Evolutionary conservation across 2,113 vertebrate genomes (phyloP).

Genomic region (Clarias batrachus): DNA sequence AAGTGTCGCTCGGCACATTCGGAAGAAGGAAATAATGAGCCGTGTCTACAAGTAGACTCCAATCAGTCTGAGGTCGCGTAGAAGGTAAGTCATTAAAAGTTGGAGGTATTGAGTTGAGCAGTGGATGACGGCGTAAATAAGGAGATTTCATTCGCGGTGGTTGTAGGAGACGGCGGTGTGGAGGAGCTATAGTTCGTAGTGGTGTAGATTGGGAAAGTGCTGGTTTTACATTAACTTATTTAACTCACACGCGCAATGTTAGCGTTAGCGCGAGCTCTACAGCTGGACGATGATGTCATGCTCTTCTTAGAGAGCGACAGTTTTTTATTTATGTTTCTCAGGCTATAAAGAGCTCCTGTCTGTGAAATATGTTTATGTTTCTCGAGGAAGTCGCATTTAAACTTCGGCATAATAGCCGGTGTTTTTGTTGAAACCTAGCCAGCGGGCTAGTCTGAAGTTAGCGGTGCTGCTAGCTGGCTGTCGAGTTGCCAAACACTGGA

Average conservation of each 20-base stretch:
- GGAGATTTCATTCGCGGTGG: too few species aligned
- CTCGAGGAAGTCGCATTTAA: not conserved
- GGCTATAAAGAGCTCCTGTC: not conserved
- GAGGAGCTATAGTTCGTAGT: not conserved
- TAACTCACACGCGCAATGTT: not conserved
- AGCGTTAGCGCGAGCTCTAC: not conserved
- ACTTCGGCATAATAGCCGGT: not conserved
- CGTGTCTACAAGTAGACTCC: constrained; percentile 36
- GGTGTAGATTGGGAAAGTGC: not conserved
- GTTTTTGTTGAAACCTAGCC: not conserved
- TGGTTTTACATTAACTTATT: not conserved
- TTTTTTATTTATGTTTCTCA: not conserved
- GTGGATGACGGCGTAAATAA: not conserved
- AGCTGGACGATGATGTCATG: not conserved
- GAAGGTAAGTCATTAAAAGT: constrained; percentile 46
- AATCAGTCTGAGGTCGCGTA: constrained; percentile 47
- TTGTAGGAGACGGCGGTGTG: not conserved
- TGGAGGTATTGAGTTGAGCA: not conserved
- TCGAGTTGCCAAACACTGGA: not conserved
- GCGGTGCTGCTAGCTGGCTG: not conserved
- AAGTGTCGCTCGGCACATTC: constrained; percentile 7
- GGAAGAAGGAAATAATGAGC: constrained; percentile 53
- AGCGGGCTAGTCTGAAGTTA: not conserved
- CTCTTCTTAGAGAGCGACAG: not conserved
- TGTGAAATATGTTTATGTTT: not conserved